A percentile compares a stretch with the other conserved stretches of the same genome.
Evolutionary conservation across 2,113 vertebrate species (phyloP).

Genomic region (Clinocottus analis): DNA sequence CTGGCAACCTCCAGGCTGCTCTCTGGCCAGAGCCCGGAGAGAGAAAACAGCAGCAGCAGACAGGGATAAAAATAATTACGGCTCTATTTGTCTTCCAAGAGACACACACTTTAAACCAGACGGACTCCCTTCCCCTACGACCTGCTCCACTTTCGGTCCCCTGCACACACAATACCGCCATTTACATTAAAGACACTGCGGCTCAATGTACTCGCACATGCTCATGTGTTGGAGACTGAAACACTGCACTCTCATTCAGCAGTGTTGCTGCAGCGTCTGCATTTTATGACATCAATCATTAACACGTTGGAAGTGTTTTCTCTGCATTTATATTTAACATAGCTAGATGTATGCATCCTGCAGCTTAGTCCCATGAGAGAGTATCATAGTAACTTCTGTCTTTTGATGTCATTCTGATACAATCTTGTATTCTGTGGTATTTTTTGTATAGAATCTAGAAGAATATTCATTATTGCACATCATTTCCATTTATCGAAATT

Average conservation of each 20-base stretch:
- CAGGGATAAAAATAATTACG: slow-evolving; percentile 87
- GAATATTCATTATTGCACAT: neutral
- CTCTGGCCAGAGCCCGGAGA: slow-evolving; percentile 83
- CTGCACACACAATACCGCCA: slow-evolving; percentile 54
- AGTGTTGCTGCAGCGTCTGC: neutral
- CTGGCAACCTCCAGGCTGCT: slow-evolving; percentile 81
- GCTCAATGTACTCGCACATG: slow-evolving; percentile 4
- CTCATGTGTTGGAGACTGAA: slow-evolving; percentile 40
- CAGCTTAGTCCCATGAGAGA: neutral
- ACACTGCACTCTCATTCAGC: slow-evolving; percentile 7
- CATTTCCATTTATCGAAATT: slow-evolving; percentile 16
- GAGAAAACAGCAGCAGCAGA: slow-evolving; percentile 85
- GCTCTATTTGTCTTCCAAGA: slow-evolving; percentile 86
- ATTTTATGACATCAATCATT: neutral
- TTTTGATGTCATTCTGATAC: neutral
- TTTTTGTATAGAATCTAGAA: neutral
- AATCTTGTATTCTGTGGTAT: neutral
- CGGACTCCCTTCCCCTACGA: slow-evolving; percentile 50
- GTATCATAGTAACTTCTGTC: too few relatives aligned
- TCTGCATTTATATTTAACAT: neutral
- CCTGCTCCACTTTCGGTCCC: slow-evolving; percentile 61
- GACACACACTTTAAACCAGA: slow-evolving; percentile 71
- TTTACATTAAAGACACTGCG: slow-evolving; percentile 43
- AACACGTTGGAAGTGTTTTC: neutral
- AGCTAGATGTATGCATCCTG: neutral